Conservation (phyloP, 2,113 vertebrate genomes). For the Pelmatolapia mariae region DNA sequence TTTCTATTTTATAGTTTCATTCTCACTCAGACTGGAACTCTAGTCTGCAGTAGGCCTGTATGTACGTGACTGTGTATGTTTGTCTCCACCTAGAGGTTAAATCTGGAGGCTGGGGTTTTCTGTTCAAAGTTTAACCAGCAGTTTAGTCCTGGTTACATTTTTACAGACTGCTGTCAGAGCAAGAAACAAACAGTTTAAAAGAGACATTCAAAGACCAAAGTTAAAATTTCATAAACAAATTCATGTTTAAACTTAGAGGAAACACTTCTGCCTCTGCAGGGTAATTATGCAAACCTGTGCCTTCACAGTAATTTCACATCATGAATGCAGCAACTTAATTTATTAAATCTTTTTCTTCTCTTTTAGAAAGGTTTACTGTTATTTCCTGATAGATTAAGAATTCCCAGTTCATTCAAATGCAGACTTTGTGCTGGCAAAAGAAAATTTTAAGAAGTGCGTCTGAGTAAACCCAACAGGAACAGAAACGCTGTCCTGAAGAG, state of each 20-base stretch:
- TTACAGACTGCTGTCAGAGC: background rate
- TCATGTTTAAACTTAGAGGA: background rate
- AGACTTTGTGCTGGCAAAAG: background rate
- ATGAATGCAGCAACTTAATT: background rate
- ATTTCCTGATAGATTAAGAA: background rate
- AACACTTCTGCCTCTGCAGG: background rate
- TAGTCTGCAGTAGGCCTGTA: background rate
- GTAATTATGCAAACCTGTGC: background rate
- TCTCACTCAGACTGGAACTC: background rate
- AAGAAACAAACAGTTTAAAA: background rate
- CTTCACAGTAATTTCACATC: background rate
- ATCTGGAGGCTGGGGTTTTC: fast-evolving
- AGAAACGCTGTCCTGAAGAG: background rate
- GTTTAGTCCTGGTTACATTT: background rate
- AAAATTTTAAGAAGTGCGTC: background rate
- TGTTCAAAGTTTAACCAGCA: background rate
- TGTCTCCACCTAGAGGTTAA: background rate
- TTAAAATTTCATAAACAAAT: fast-evolving
- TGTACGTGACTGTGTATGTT: background rate
- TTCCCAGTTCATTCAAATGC: fast-evolving
- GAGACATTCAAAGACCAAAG: fast-evolving
- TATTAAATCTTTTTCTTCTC: background rate
- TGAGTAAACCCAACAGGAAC: background rate
- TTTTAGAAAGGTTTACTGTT: background rate
- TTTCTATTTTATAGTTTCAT: background rate